Evolutionary conservation across 1,140 invertebrate genomes (phyloP).

Genomic region (Capitella teleta): DNA sequence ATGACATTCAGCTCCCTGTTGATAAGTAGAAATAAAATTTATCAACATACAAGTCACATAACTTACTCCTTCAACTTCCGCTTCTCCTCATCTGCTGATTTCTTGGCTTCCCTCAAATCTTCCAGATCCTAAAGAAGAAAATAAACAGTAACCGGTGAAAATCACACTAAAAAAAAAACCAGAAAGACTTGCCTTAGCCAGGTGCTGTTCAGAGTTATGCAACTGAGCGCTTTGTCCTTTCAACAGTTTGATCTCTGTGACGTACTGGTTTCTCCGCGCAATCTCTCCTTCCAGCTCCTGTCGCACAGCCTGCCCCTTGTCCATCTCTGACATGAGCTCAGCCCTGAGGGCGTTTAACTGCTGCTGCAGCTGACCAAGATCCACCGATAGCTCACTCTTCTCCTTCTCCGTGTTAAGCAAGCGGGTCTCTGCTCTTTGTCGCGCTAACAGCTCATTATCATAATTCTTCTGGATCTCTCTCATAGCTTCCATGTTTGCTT

Average conservation of each 20-base stretch:
- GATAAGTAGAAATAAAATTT: neutral
- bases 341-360: conserved; percentile 45
- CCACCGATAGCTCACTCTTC: conserved; percentile 84
- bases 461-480: conserved; percentile 81
- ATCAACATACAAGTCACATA: neutral
- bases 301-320: conserved; percentile 18
- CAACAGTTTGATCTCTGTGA: neutral
- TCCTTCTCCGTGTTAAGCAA: conserved; percentile 85
- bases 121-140: neutral
- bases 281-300: neutral
- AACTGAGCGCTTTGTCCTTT: neutral
- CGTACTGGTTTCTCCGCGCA: neutral
- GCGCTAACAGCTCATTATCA: conserved; percentile 73
- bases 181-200: too few species aligned
- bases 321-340: conserved; percentile 23
- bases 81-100: neutral
- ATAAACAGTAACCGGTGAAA: too few species aligned
- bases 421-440: conserved; percentile 69
- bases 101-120: neutral
- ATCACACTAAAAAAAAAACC: too few species aligned
- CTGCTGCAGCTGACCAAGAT: conserved; percentile 82
- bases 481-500: conserved; percentile 78
- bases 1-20: conserved; percentile 46
- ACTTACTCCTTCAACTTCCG: neutral
- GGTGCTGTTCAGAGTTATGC: too few species aligned